These are phyloP conservation scores for Euglossa dilemma DNA, from an alignment of 1,140 invertebrate genomes.

Conservation along the genomic window DNA sequence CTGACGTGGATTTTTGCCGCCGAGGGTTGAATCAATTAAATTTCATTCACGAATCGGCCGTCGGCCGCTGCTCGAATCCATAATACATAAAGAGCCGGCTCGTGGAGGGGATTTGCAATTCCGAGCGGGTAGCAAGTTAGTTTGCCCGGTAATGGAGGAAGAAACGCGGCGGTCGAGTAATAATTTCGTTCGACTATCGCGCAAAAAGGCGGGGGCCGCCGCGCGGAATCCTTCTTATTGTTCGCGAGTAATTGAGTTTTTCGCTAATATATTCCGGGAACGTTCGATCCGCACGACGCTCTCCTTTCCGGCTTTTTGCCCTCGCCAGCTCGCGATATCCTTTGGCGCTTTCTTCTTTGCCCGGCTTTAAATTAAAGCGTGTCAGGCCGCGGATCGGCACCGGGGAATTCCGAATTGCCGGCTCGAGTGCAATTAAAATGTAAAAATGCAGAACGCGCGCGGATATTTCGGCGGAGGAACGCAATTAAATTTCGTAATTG, in stretches of 20 bases:
- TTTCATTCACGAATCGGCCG: slow-evolving; percentile 36
- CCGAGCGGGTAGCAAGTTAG: slow-evolving; percentile 39
- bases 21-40: slow-evolving; percentile 33
- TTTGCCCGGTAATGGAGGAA: slow-evolving; percentile 42
- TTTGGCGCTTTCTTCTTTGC: neutral
- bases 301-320: neutral
- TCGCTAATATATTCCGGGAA: slow-evolving; percentile 28
- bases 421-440: too few species aligned
- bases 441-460: too few species aligned
- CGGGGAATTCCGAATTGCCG: too few species aligned
- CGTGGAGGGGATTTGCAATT: slow-evolving; percentile 38
- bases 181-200: slow-evolving; percentile 43
- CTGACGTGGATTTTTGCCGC: neutral
- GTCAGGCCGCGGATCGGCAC: too few species aligned
- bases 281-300: slow-evolving; percentile 23
- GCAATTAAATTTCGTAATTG: too few species aligned
- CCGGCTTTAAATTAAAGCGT: neutral
- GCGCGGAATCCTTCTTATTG: slow-evolving; percentile 31
- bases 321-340: neutral
- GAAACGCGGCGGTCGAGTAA: slow-evolving; percentile 40
- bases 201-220: slow-evolving; percentile 5
- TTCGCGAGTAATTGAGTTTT: slow-evolving; percentile 46
- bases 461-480: too few species aligned
- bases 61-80: slow-evolving; percentile 20
- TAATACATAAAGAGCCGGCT: slow-evolving; percentile 42